Percentiles rank a stretch among this genome's conserved stretches.
Conservation (phyloP, 2,113 vertebrate genomes). For the Apteryx owenii region DNA sequence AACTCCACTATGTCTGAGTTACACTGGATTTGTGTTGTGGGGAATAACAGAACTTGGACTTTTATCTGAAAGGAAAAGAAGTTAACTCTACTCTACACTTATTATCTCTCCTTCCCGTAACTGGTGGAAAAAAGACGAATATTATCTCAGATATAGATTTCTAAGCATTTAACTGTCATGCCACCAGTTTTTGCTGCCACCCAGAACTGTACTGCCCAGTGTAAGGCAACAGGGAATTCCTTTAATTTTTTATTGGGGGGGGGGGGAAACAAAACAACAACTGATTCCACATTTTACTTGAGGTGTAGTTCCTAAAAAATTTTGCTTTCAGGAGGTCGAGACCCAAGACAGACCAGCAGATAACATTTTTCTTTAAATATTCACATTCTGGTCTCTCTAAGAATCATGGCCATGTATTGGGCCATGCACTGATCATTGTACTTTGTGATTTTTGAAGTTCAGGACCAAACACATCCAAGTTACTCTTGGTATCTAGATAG, state of each 20-base stretch:
- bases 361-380: not conserved
- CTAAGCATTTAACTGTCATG: not conserved
- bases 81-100: not conserved
- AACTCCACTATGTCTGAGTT: not conserved
- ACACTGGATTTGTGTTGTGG: not conserved
- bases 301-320: not conserved
- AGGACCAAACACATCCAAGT: not conserved
- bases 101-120: not conserved
- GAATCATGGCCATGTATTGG: not conserved
- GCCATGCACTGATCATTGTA: no score
- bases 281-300: not conserved
- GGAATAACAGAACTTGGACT: not conserved
- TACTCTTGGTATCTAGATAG: not conserved
- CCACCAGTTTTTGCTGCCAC: not conserved
- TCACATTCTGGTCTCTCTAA: not conserved
- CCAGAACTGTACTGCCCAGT: not conserved
- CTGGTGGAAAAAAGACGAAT: not conserved
- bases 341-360: not conserved
- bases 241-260: not conserved
- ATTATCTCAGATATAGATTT: accelerated
- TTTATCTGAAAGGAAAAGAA: not conserved
- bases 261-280: not conserved
- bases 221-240: not conserved
- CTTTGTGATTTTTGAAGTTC: not conserved
- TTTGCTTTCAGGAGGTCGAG: not conserved